phyloP scores from a whole-genome alignment of 2,113 vertebrate genomes.

The Eonycteris spelaea region DNA sequence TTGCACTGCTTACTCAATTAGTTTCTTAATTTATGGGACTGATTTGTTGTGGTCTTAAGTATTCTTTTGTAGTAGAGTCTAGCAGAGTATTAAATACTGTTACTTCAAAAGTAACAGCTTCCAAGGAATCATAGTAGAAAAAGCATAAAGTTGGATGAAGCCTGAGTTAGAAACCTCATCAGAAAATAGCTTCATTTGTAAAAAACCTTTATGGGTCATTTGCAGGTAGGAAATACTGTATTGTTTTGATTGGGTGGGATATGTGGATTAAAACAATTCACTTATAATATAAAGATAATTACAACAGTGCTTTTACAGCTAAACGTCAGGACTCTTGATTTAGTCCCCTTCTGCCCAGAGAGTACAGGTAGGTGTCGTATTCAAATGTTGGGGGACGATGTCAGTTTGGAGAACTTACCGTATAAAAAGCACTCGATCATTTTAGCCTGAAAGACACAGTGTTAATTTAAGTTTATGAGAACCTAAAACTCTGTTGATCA shows the following conservation, averaged over 20 bases:
- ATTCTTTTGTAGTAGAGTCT: background rate
- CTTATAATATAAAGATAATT: background rate
- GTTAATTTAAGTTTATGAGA: conserved; percentile 35
- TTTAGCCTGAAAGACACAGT: background rate
- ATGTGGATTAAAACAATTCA: background rate
- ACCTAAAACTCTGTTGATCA: background rate
- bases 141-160: background rate
- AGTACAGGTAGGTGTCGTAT: background rate
- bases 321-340: background rate
- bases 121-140: background rate
- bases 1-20: background rate
- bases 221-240: background rate
- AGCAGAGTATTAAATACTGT: background rate
- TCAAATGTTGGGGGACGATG: background rate
- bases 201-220: background rate
- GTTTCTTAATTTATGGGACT: background rate
- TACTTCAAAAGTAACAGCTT: background rate
- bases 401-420: background rate
- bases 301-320: background rate
- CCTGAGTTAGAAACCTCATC: background rate
- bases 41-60: background rate
- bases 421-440: background rate
- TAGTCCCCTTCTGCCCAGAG: background rate
- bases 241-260: background rate
- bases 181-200: background rate